phyloP scores from a whole-genome alignment of 2,888 invertebrate species.

The Parnassius orleans region DNA sequence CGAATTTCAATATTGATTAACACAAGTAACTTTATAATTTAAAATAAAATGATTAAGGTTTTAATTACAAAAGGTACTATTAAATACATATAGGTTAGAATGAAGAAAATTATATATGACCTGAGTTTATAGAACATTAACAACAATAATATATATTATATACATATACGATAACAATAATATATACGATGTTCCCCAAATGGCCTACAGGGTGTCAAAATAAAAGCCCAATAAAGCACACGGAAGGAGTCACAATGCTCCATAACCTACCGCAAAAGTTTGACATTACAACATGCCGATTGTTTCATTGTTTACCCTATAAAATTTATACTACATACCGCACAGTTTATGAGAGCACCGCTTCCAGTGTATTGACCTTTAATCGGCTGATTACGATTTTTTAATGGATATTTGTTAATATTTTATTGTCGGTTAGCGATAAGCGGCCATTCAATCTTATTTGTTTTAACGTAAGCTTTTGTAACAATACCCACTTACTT shows the following conservation, averaged over 20 bases:
- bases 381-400: constrained; percentile 72
- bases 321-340: constrained; percentile 63
- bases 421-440: constrained; percentile 52
- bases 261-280: constrained; percentile 73
- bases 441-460: constrained; percentile 35
- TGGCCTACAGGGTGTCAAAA: constrained; percentile 24
- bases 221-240: constrained; percentile 41
- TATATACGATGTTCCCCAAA: constrained; percentile 6
- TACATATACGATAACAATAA: too few relatives aligned
- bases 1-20: too few relatives aligned
- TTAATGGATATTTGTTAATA: constrained; percentile 69
- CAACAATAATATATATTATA: too few relatives aligned
- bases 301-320: constrained; percentile 76
- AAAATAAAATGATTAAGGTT: too few relatives aligned
- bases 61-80: too few relatives aligned
- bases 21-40: too few relatives aligned
- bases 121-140: too few relatives aligned
- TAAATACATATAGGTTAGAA: too few relatives aligned
- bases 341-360: constrained; percentile 55
- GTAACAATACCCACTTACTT: neutral
- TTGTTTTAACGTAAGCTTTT: constrained; percentile 22
- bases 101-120: too few relatives aligned
- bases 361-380: constrained; percentile 63
- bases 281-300: constrained; percentile 64
- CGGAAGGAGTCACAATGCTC: constrained; percentile 62